phyloP scores from a whole-genome alignment of 2,113 vertebrate genomes.

The Nannobrachium achirus region DNA sequence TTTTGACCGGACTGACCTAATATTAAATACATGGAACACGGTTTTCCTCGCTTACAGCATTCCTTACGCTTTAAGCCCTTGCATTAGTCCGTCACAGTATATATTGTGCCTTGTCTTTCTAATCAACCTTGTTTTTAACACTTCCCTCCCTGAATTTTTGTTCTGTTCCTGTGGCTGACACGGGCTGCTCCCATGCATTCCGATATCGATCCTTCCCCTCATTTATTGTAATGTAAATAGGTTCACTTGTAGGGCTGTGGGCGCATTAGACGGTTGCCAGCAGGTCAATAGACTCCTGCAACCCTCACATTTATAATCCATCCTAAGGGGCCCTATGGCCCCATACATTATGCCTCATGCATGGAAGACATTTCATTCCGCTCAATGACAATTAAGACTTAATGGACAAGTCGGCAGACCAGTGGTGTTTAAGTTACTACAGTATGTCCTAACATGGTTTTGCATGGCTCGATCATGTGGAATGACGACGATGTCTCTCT shows the following conservation, averaged over 20 bases:
- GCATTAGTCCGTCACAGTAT: background rate
- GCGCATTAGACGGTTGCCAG: constrained; percentile 4
- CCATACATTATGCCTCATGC: constrained; percentile 37
- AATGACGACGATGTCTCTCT: constrained; percentile 12
- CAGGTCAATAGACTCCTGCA: constrained; percentile 35
- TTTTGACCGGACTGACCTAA: background rate
- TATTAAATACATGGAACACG: no score
- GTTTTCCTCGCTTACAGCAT: no score
- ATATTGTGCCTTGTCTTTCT: background rate
- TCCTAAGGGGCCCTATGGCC: constrained; percentile 1
- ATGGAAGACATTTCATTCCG: constrained; percentile 28
- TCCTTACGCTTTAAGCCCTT: no score
- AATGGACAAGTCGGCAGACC: constrained; percentile 48
- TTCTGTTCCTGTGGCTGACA: background rate
- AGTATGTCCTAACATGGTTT: constrained; percentile 19
- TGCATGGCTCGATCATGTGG: constrained; percentile 24
- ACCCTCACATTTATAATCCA: constrained; percentile 25
- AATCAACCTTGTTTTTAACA: background rate
- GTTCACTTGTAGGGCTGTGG: constrained; percentile 1
- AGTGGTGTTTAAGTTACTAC: constrained; percentile 29
- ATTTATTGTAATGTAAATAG: constrained; percentile 26
- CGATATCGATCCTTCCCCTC: constrained; percentile 28
- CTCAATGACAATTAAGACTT: constrained; percentile 60
- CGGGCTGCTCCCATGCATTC: constrained; percentile 1
- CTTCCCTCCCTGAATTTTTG: background rate